phyloP scores from a whole-genome alignment of 2,888 invertebrate species.

The Dioctria linearis region DNA sequence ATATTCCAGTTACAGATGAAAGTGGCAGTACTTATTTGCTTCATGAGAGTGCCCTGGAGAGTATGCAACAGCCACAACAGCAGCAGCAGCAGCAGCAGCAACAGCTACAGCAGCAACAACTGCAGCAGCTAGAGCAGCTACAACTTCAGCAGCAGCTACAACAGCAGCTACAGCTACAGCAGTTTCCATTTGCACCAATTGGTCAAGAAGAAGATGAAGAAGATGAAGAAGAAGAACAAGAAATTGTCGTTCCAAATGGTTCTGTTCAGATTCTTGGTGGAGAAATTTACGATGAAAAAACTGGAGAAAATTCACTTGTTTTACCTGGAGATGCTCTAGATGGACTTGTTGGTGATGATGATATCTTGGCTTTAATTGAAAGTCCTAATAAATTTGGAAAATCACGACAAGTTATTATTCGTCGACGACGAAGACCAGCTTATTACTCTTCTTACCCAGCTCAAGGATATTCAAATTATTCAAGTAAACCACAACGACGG shows the following conservation, averaged over 20 bases:
- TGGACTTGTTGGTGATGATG: slow-evolving; percentile 16
- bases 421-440: background rate
- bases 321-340: slow-evolving; percentile 14
- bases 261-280: slow-evolving; percentile 2
- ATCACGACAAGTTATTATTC: slow-evolving; percentile 9
- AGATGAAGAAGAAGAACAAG: background rate
- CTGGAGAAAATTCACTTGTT: slow-evolving; percentile 25
- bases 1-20: slow-evolving; percentile 28
- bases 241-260: slow-evolving; percentile 25
- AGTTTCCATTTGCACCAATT: background rate
- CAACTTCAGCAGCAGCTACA: too few relatives aligned
- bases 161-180: too few relatives aligned
- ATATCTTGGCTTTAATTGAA: slow-evolving; percentile 13
- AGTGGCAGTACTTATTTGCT: slow-evolving; percentile 37
- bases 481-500: background rate
- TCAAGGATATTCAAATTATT: background rate
- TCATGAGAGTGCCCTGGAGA: background rate
- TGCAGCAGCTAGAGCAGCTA: too few relatives aligned
- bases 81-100: too few relatives aligned
- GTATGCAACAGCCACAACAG: background rate
- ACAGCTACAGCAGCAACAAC: too few relatives aligned
- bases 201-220: background rate
- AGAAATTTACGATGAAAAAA: slow-evolving; percentile 9
- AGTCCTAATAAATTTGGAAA: slow-evolving; percentile 7
- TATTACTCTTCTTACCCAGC: background rate